Conservation (phyloP, 2,888 invertebrate genomes). For the Drosophila acutilabella region DNA sequence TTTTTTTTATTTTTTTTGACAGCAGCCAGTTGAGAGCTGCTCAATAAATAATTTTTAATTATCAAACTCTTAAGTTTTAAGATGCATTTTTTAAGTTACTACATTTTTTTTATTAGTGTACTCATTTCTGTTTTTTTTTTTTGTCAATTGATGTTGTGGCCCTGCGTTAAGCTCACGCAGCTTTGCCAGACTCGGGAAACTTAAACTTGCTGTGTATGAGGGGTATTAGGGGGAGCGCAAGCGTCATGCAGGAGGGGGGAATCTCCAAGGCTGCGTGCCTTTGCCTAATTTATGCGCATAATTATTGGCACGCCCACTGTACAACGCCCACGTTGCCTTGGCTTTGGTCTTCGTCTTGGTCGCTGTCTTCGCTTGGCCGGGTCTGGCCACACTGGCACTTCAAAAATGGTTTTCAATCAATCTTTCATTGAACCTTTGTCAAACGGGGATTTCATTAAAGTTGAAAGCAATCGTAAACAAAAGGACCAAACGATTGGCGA, state of each 20-base stretch:
- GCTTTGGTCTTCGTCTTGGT: constrained; percentile 7
- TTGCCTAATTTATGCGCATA: constrained; percentile 75
- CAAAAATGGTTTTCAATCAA: constrained; percentile 75
- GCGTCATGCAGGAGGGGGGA: neutral
- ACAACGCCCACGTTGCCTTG: constrained; percentile 12
- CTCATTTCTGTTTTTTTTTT: neutral
- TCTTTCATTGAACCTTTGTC: constrained; percentile 78
- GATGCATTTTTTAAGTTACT: neutral
- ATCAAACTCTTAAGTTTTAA: no score
- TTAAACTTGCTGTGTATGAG: neutral
- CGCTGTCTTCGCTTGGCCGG: neutral
- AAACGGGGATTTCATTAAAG: constrained; percentile 74
- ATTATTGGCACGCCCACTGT: constrained; percentile 64
- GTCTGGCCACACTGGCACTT: constrained; percentile 53
- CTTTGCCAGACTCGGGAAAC: constrained; percentile 18
- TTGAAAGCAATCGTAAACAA: constrained; percentile 60
- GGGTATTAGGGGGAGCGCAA: neutral
- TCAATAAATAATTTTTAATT: no score
- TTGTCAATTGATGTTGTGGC: constrained; percentile 17
- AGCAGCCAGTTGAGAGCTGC: no score
- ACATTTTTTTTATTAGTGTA: neutral
- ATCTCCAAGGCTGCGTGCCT: constrained; percentile 36
- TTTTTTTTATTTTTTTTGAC: no score
- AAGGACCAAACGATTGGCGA: constrained; percentile 44
- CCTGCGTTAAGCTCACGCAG: constrained; percentile 33